phyloP scores from a whole-genome alignment of 2,888 invertebrate species.

The Drosophila hamatofila region DNA sequence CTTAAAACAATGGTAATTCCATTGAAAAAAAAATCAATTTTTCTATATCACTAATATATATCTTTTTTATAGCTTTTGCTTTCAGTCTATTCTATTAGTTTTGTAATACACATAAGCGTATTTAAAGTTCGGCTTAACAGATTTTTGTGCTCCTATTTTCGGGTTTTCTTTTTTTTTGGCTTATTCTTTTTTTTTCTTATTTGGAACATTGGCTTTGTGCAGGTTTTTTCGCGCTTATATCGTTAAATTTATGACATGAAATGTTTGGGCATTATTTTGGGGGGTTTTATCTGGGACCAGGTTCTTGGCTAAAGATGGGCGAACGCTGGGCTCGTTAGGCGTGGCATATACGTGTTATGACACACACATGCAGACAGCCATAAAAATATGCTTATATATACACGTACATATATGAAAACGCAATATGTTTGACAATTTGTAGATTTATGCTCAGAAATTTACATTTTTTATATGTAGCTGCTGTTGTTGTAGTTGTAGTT shows the following conservation, averaged over 20 bases:
- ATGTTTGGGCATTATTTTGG: constrained; percentile 73
- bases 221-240: constrained; percentile 62
- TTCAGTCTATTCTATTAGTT: too few relatives aligned
- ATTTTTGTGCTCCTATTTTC: background rate
- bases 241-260: constrained; percentile 78
- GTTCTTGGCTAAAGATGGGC: constrained; percentile 59
- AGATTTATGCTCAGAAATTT: constrained; percentile 73
- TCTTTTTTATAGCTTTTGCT: too few relatives aligned
- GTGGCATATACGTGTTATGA: constrained; percentile 58
- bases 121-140: background rate
- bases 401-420: constrained; percentile 19
- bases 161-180: background rate
- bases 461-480: constrained; percentile 54
- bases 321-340: constrained; percentile 50
- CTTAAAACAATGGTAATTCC: too few relatives aligned
- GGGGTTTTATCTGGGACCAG: constrained; percentile 58
- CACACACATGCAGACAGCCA: constrained; percentile 5
- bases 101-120: constrained; percentile 22
- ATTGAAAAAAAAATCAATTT: too few relatives aligned
- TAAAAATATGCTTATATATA: constrained; percentile 45
- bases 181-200: constrained; percentile 23
- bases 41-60: too few relatives aligned
- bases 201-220: constrained; percentile 46
- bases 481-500: constrained; percentile 27
- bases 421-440: constrained; percentile 67